These are phyloP conservation scores for Paramisgurnus dabryanus DNA, from an alignment of 2,113 vertebrate genomes.

Conservation along the genomic window DNA sequence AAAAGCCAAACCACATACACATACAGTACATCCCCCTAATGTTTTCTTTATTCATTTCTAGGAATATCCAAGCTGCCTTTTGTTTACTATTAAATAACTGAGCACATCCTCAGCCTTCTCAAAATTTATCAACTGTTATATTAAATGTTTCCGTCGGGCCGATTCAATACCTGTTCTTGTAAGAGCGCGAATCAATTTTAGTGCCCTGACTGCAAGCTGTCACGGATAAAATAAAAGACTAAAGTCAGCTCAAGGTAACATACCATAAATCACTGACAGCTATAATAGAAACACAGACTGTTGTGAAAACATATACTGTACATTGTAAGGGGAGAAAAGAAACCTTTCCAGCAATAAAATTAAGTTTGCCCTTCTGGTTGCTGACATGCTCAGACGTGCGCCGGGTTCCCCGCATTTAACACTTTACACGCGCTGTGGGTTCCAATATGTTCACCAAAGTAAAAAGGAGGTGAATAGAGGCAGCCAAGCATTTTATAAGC, in stretches of 20 bases:
- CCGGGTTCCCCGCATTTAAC: conserved; percentile 49
- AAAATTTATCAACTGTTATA: neutral
- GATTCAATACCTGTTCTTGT: conserved; percentile 30
- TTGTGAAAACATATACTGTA: conserved; percentile 22
- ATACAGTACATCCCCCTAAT: neutral
- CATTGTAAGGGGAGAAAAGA: conserved; percentile 44
- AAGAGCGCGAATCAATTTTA: conserved; percentile 15
- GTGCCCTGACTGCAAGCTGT: conserved; percentile 15
- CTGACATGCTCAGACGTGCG: conserved; percentile 55
- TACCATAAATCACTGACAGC: conserved; percentile 39
- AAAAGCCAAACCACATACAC: neutral
- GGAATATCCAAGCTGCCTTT: neutral
- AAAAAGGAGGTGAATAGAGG: conserved; percentile 48
- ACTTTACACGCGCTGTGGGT: conserved; percentile 52
- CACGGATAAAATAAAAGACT: conserved; percentile 37
- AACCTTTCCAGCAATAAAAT: conserved; percentile 55
- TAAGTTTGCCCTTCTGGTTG: conserved; percentile 53
- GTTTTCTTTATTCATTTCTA: neutral
- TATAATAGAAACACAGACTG: conserved; percentile 38
- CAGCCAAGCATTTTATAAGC: conserved; percentile 56
- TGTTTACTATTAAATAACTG: neutral
- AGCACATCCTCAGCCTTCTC: conserved; percentile 5
- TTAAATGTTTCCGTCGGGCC: neutral
- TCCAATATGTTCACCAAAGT: conserved; percentile 49
- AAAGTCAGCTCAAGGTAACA: conserved; percentile 37